phyloP scores from a whole-genome alignment of 2,888 invertebrate genomes.

The Dichetophora obliterata region DNA sequence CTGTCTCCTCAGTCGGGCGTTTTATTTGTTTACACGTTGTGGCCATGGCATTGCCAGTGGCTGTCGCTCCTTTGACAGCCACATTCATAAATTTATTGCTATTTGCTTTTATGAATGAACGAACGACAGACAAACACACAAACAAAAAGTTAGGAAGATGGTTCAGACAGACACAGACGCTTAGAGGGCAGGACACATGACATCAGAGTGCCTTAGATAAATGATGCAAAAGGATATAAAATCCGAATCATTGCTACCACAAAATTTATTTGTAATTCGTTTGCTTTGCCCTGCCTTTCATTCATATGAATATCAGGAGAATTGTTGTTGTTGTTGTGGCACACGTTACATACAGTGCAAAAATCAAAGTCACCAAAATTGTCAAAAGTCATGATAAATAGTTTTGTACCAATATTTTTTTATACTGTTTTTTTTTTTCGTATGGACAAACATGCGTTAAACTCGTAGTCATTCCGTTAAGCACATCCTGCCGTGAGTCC shows the following conservation, averaged over 20 bases:
- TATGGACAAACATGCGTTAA: no score
- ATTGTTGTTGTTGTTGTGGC: conserved; percentile 31
- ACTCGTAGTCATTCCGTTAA: not conserved
- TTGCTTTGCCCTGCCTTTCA: conserved; percentile 47
- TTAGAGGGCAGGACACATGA: not conserved
- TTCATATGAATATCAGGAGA: not conserved
- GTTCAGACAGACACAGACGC: conserved; percentile 23
- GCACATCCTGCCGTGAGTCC: not conserved
- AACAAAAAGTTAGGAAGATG: not conserved
- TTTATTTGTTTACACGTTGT: conserved; percentile 58
- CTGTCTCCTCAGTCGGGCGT: conserved; percentile 29
- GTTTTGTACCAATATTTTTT: conserved; percentile 40
- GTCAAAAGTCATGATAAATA: conserved; percentile 59
- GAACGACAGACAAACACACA: conserved; percentile 23
- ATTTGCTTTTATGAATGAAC: conserved; percentile 60
- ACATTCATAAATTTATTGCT: conserved; percentile 55
- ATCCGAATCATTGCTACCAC: conserved; percentile 59
- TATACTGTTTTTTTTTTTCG: not conserved
- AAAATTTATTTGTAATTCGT: conserved; percentile 59
- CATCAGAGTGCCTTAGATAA: conserved; percentile 26
- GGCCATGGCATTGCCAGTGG: conserved; percentile 47
- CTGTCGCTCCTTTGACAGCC: conserved; percentile 1
- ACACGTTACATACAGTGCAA: conserved; percentile 28
- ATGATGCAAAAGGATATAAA: conserved; percentile 46
- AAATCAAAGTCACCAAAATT: conserved; percentile 41